Evolutionary conservation across 92 coral and sea anemone genomes (phyloP), one percentile per base, ranked within the genome.

Genomic region (Siderastrea siderea): DNA sequence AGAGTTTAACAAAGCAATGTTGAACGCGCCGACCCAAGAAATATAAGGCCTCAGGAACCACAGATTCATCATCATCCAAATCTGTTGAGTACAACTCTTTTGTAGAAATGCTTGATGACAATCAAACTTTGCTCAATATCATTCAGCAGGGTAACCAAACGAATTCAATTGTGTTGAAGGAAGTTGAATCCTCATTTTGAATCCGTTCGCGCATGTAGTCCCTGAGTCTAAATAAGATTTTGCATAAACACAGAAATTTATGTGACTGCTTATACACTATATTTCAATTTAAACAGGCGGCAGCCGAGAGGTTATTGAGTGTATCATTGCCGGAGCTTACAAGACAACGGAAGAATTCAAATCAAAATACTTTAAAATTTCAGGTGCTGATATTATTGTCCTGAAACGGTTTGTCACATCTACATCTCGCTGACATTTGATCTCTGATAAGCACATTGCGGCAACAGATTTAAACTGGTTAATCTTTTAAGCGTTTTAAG

Each of bases 311-410:
- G 47, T 12, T 53, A 68, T 44, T 5, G n/a, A 68, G 5, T 44
- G 49, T 12, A 44, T 46, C 45, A 8, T 38, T 46, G 46, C 43
- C 44, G 53, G 38, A 38, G 55, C 50, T 53, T 38, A 68, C 67
- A 45, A 55, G 66, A 49, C 76, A 69, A 81, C 75, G 12, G 12
- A 81, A 81, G 64, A 53, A 68, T 68, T 68, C 75, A 19, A 47
- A 38, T 48, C 54, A 43, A 63, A 79, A 44, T 26, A 48, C 64
- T 48, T 64, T 79, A 3, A 50, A 54, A 67, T 12, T 48, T 6
- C 49, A 48, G 13, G 19, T 65, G 73, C 53, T 26, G 64, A 2
- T 61, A 47, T 66, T 26, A 26, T 13, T 66, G 1, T 17, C 5
- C 26, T 1, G 61, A 55, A 55, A 14, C 2, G 10, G 8, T 7